A percentile compares a stretch with the other conserved stretches of the same genome.
These are phyloP conservation scores for Manacus vitellinus DNA, from an alignment of 2,113 vertebrate species.

Conservation along the genomic window DNA sequence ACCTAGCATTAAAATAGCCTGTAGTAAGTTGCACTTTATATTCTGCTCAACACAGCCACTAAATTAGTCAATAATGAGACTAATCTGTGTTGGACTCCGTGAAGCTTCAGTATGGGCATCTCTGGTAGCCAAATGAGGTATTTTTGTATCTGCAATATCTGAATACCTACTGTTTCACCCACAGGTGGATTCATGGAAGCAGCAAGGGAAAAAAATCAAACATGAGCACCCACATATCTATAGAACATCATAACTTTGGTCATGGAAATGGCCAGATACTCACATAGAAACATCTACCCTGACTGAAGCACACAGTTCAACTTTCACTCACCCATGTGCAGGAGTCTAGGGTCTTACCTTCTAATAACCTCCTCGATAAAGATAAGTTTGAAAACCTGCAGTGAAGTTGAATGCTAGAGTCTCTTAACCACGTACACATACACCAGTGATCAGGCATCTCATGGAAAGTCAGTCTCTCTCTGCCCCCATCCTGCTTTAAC, in stretches of 20 bases:
- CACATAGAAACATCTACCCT: not conserved
- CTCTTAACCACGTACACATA: accelerated
- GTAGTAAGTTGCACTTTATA: not conserved
- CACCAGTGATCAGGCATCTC: not conserved
- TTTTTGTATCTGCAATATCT: not conserved
- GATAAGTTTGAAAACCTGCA: not conserved
- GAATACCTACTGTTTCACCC: not conserved
- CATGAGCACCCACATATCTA: not conserved
- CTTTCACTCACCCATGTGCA: accelerated
- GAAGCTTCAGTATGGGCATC: not conserved
- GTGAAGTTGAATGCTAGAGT: not conserved
- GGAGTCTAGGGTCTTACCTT: not conserved
- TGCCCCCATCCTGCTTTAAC: not conserved
- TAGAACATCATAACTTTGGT: not conserved
- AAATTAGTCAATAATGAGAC: not conserved
- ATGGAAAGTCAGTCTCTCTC: not conserved
- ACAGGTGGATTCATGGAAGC: not conserved
- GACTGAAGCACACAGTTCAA: not conserved
- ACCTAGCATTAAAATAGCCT: not conserved
- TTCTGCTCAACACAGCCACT: not conserved
- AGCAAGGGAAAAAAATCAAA: not conserved
- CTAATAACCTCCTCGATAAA: not conserved
- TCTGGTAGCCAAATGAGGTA: not conserved
- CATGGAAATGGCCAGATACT: not conserved
- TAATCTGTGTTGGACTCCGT: not conserved